phyloP scores from a whole-genome alignment of 2,113 vertebrate genomes.

The Accipiter virgatus region DNA sequence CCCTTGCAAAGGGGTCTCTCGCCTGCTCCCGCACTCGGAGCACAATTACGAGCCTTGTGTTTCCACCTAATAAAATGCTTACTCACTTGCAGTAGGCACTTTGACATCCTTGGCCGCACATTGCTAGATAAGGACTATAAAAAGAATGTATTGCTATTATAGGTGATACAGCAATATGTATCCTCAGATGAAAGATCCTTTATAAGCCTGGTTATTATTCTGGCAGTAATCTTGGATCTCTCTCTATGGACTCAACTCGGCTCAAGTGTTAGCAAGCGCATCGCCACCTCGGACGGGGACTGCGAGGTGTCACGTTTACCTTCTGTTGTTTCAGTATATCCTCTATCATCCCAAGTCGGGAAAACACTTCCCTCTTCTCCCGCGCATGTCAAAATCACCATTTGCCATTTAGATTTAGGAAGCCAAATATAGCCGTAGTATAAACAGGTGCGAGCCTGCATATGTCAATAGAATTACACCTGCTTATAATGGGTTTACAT shows the following conservation, averaged over 20 bases:
- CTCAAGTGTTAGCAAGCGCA: neutral
- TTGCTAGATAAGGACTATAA: constrained; percentile 34
- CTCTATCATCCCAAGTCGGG: neutral
- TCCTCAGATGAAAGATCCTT: constrained; percentile 4
- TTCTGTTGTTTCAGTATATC: neutral
- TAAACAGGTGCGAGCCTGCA: constrained; percentile 19
- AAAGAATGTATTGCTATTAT: neutral
- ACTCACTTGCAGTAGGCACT: constrained; percentile 45
- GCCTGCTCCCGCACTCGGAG: neutral
- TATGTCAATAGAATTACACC: constrained; percentile 50
- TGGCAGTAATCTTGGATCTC: neutral
- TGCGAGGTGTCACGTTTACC: neutral
- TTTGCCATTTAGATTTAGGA: constrained; percentile 22
- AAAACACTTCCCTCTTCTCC: neutral
- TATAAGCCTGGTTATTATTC: constrained; percentile 33
- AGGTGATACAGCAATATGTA: constrained; percentile 24
- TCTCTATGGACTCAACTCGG: neutral
- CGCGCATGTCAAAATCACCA: neutral
- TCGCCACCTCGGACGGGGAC: neutral
- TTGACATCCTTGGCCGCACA: constrained; percentile 27
- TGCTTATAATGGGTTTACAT: constrained; percentile 46
- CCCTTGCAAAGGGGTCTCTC: neutral
- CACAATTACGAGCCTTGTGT: neutral
- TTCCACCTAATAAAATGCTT: constrained; percentile 54
- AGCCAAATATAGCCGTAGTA: neutral